phyloP scores from a whole-genome alignment of 2,888 invertebrate species.

The Suillia variegata region DNA sequence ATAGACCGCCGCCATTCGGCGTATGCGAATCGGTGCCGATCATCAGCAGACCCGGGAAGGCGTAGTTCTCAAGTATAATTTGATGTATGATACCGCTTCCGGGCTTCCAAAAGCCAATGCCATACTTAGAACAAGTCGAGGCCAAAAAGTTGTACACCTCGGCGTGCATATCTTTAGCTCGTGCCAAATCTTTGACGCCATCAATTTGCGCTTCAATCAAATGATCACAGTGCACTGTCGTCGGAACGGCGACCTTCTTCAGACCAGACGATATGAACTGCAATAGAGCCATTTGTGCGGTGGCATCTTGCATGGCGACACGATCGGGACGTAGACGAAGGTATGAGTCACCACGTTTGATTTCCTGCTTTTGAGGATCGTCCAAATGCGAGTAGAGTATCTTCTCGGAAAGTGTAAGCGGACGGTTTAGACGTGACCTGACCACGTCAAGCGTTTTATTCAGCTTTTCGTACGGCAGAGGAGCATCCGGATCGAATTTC shows the following conservation, averaged over 20 bases:
- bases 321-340: conserved; percentile 93
- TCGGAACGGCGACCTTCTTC: conserved; percentile 94
- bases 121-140: conserved; percentile 95
- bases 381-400: conserved; percentile 98
- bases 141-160: conserved; percentile 95
- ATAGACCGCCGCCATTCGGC: conserved; percentile 98
- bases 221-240: conserved; percentile 99
- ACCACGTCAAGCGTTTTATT: conserved; percentile 78
- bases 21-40: conserved; percentile 99
- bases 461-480: conserved; percentile 86
- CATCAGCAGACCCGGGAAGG: conserved; percentile 97
- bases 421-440: conserved; percentile 86
- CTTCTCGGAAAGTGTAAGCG: conserved; percentile 96
- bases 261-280: conserved; percentile 99
- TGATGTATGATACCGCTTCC: conserved; percentile 99
- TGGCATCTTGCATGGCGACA: conserved; percentile 99
- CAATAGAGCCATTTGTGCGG: conserved; percentile 99
- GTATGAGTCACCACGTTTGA: conserved; percentile 89
- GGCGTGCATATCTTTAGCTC: conserved; percentile 89
- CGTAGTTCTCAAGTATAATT: conserved; percentile 98
- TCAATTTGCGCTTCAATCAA: conserved; percentile 97
- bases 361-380: conserved; percentile 88
- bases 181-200: conserved; percentile 85
- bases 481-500: conserved; percentile 79
- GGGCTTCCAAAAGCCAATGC: conserved; percentile 99